Evolutionary conservation across 2,113 vertebrate genomes (phyloP).

Genomic region (Rhinolophus sinicus): DNA sequence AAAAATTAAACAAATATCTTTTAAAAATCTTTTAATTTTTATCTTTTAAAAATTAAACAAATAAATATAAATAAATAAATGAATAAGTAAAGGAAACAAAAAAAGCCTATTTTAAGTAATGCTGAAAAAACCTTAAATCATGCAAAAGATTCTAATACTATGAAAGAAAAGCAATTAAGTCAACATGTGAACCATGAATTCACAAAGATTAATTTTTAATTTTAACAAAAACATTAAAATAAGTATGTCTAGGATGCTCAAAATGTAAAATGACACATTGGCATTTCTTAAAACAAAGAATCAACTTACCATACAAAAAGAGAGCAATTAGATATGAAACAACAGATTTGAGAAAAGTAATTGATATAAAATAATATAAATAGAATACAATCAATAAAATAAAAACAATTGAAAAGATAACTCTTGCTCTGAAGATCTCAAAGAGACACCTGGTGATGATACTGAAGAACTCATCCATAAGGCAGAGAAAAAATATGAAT

Average conservation of each 20-base stretch:
- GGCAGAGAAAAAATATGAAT: not conserved
- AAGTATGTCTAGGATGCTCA: not conserved
- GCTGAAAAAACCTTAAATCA: not conserved
- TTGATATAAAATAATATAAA: not conserved
- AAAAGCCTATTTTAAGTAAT: not conserved
- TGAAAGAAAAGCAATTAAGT: not conserved
- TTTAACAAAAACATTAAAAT: constrained; percentile 1
- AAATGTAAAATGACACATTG: not conserved
- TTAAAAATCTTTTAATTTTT: no score
- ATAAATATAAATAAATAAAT: no score
- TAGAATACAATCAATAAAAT: not conserved
- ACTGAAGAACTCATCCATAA: not conserved
- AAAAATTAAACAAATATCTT: not conserved
- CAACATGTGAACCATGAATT: not conserved
- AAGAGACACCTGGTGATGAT: not conserved
- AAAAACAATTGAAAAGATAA: not conserved
- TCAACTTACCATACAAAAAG: not conserved
- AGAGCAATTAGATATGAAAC: not conserved
- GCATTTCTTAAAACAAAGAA: not conserved
- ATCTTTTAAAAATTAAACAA: not conserved
- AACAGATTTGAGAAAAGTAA: not conserved
- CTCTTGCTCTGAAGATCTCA: not conserved
- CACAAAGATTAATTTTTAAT: not conserved
- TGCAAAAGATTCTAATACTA: not conserved
- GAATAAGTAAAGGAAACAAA: no score